Base-by-base conservation (phyloP, 2,113 vertebrate genomes). In the Hirundichthys speculiger region DNA sequence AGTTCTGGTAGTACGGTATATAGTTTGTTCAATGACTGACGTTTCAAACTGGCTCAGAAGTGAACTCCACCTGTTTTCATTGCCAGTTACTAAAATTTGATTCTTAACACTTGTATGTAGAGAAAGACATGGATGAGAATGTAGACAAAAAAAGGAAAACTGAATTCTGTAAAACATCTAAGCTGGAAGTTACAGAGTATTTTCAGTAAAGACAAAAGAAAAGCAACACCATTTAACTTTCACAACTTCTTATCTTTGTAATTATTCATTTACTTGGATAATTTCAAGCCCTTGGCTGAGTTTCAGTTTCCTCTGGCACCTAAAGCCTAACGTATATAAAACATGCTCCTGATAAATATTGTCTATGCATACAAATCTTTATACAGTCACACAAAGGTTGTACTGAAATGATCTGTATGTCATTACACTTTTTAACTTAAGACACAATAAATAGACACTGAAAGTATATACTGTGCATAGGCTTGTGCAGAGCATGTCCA, bases 381-480 rank as follows among this genome's bases (percentile, higher is more conserved):
- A 67, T 47, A 54, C 77, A 69, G 46, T 64, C 62, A 65, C 40
- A 63, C 68, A 54, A 70, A 72, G 51, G 24, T 22, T 30, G 4
- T 20, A 66, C 40, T 41, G 8, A 64, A 48, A 69, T 13, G 8
- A 59, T 54, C 45, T 15, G 5, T 9, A 60, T 60, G 46, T 73
- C 14, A 34, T 54, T 13, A 56, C 50, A 41, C 19, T 75, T 56
- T 76, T 9, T 34, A 63, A 82, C 20, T 67, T 77, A 75, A 57
- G 20, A 83, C 9, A 40, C 64, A 74, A 82, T 84, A 85, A 84
- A 85, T 76, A 79, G 57, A 75, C 69, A 70, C 24, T 61, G 73
- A 71, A 61, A 65, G 77, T 73, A 63, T 59, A 69, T 51, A 60
- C 18, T 67, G 75, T 87, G 85, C 73, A 78, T 77, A 75, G 46